These are phyloP conservation scores for Scaptomyza cyrtandrae DNA, from an alignment of 2,888 invertebrate genomes.

Conservation along the genomic window DNA sequence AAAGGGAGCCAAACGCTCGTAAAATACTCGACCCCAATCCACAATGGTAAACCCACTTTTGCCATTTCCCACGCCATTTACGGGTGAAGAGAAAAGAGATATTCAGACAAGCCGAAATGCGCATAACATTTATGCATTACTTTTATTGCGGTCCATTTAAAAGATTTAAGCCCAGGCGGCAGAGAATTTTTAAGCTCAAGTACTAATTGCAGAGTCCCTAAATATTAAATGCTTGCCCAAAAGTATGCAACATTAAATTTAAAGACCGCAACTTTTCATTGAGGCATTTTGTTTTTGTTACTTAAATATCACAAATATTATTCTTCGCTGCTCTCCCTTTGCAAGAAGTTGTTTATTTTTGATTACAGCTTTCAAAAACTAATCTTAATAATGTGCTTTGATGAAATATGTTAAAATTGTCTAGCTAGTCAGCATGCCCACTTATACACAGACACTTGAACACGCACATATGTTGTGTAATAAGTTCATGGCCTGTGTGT, in stretches of 20 bases:
- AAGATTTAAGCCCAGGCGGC: conserved; percentile 25
- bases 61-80: conserved; percentile 44
- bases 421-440: conserved; percentile 5
- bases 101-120: conserved; percentile 39
- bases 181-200: conserved; percentile 19
- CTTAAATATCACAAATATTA: not conserved
- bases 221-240: not conserved
- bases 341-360: not conserved
- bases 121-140: conserved; percentile 51
- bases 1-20: conserved; percentile 43
- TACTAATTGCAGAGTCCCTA: conserved; percentile 1
- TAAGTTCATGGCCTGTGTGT: conserved; percentile 15
- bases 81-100: conserved; percentile 35
- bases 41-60: conserved; percentile 33
- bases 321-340: not conserved
- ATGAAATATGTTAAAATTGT: conserved; percentile 11
- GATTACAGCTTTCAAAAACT: conserved; percentile 3
- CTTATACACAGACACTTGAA: not conserved
- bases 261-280: not conserved
- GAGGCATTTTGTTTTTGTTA: not conserved
- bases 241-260: conserved; percentile 1
- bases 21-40: conserved; percentile 60
- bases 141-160: conserved; percentile 39
- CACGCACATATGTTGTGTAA: not conserved
- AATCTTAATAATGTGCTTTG: conserved; percentile 3